Evolutionary conservation across 2,797 vertebrate genomes (phyloP), one percentile per base, ranked within the genome.

Genomic region (Buceros bicornis): DNA sequence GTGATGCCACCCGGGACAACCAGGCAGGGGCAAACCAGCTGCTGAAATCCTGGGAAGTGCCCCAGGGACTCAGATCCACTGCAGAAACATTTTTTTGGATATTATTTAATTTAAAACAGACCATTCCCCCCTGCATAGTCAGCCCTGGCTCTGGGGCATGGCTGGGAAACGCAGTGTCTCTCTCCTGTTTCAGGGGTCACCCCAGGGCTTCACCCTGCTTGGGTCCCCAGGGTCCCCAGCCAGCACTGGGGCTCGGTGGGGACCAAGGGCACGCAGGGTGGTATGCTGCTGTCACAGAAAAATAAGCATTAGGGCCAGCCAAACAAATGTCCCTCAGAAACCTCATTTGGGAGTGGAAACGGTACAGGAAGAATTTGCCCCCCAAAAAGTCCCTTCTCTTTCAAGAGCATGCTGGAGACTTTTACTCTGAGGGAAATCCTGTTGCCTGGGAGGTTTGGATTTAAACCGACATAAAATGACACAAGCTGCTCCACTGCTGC

Each of bases 281-380:
- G 29, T 26, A n/a, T 0, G 0, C 10, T 3, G 5, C 48, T 71
- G 11, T 28, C 0, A 0, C 45, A 67, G 83, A 74, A 83, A 83
- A 86, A 78, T 9, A 31, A 86, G n/a, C 28, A 5, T 60, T 71
- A 0, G 4, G 22, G 12, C 9, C 13, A 4, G 33, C 33, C 69
- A 69, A 47, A 54, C 17, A 56, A 29, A 4, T 0, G 1, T 71
- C 61, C 50, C 57, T 90, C 53, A 71, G 78, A 40, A 84, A 61
- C 26, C 47, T 72, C 5, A 3, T 53, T 28, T 84, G 70, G 70
- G 54, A 90, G 47, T 22, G 17, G 54, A 84, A 89, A 87, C 21
- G 25, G 8, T 19, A 50, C 0, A 3, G 50, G 69, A 40, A 78
- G 16, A 78, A 57, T 60, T 8, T 22, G 12, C 48, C 21, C 21